Percentiles rank a stretch among this genome's conserved stretches.
Conservation (phyloP, 2,888 invertebrate species). For the Drosophila macrothrix region DNA sequence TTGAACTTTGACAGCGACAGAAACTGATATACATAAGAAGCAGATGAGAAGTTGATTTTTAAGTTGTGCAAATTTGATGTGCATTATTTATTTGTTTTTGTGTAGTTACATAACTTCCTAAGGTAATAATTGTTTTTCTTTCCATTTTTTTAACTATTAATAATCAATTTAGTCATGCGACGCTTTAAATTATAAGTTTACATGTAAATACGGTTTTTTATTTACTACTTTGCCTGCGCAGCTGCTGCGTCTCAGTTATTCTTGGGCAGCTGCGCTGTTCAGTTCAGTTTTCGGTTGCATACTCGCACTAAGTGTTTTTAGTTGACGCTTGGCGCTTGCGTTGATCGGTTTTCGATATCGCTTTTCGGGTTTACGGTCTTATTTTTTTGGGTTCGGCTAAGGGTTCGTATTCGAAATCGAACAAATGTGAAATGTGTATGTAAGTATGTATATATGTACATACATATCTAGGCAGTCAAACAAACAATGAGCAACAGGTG, state of each 20-base stretch:
- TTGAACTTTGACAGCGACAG: not conserved
- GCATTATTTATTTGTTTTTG: not conserved
- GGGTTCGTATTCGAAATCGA: not conserved
- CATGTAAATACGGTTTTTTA: not conserved
- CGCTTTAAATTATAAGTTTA: not conserved
- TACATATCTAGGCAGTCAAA: not conserved
- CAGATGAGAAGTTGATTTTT: not conserved
- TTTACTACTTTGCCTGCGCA: not conserved
- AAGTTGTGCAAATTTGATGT: not conserved
- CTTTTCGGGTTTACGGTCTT: not conserved
- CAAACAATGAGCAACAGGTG: not conserved
- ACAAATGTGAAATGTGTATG: slow-evolving; percentile 17
- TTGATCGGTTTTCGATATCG: not conserved
- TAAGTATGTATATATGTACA: not conserved
- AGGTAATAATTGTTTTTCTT: not conserved
- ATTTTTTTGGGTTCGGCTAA: not conserved
- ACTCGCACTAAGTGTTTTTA: not conserved
- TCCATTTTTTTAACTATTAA: not conserved
- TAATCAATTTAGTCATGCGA: not conserved
- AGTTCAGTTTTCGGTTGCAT: slow-evolving; percentile 21
- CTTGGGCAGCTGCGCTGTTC: slow-evolving; percentile 9
- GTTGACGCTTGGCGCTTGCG: slow-evolving; percentile 4
- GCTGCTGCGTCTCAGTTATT: slow-evolving; percentile 23
- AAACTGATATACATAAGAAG: not conserved
- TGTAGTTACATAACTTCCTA: not conserved